A percentile compares a stretch with the other conserved stretches of the same genome.
Evolutionary conservation across 2,888 invertebrate species (phyloP).

Genomic region (Pilophorus perplexus): DNA sequence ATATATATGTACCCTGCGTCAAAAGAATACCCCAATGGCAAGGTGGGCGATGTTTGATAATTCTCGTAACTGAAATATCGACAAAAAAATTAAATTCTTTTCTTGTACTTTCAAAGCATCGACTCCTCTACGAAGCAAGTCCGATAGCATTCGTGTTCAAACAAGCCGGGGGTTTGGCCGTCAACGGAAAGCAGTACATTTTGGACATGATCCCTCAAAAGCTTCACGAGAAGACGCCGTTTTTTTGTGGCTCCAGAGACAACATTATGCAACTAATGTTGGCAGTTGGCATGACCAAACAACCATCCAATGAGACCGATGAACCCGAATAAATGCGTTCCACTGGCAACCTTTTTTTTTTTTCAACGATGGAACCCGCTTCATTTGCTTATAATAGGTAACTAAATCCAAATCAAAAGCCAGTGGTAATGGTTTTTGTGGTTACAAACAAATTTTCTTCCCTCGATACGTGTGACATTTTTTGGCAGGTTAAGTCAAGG

Average conservation of each 20-base stretch:
- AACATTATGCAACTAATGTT: constrained; percentile 33
- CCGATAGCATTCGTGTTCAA: constrained; percentile 36
- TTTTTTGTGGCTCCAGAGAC: constrained; percentile 36
- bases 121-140: constrained; percentile 28
- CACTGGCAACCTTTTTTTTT: background rate
- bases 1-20: constrained; percentile 40
- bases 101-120: constrained; percentile 24
- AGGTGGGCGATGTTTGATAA: constrained; percentile 15
- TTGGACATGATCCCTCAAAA: constrained; percentile 36
- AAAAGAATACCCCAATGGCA: constrained; percentile 40
- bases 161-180: constrained; percentile 39
- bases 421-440: too few species aligned
- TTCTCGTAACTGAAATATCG: too few species aligned
- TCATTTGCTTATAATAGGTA: too few species aligned
- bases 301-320: constrained; percentile 1
- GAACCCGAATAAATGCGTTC: background rate
- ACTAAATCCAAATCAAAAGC: background rate
- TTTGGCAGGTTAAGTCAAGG: too few species aligned
- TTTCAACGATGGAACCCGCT: background rate
- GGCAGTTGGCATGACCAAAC: constrained; percentile 24
- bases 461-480: too few species aligned
- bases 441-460: too few species aligned
- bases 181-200: constrained; percentile 29
- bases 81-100: too few species aligned
- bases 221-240: constrained; percentile 35